Percentiles rank a stretch among this genome's conserved stretches.
Evolutionary conservation across 23 tunicate species (phyloP).

Genomic region (Styela clava): DNA sequence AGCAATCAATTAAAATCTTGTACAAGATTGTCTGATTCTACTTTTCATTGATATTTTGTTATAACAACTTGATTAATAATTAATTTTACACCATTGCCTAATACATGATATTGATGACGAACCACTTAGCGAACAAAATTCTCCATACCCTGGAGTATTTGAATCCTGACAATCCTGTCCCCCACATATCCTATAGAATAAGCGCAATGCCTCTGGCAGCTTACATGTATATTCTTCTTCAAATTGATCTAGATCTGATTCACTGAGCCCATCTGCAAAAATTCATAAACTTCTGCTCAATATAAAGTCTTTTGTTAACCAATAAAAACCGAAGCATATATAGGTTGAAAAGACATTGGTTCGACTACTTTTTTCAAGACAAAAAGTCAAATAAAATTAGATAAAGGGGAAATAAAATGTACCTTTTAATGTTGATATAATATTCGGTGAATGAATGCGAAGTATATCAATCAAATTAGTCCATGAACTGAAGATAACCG

Average conservation of each 20-base stretch:
- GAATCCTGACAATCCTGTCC: not conserved
- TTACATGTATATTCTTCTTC: not conserved
- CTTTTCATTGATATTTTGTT: too few species aligned
- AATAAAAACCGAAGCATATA: too few species aligned
- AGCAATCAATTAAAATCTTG: too few species aligned
- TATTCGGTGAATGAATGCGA: not conserved
- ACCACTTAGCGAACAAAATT: too few species aligned
- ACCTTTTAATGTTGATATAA: constrained; percentile 8
- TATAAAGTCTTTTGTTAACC: not conserved
- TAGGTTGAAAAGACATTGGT: too few species aligned
- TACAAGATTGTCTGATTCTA: too few species aligned
- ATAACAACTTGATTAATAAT: too few species aligned
- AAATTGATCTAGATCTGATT: not conserved
- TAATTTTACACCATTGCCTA: too few species aligned
- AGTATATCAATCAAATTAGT: not conserved
- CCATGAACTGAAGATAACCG: constrained; percentile 1
- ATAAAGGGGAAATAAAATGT: not conserved
- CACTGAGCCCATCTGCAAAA: constrained; percentile 1
- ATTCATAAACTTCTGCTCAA: not conserved
- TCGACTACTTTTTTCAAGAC: too few species aligned
- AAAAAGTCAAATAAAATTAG: not conserved
- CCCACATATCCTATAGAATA: not conserved
- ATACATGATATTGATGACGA: too few species aligned
- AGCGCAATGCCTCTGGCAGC: not conserved
- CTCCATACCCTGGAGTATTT: not conserved